phyloP scores from a whole-genome alignment of 2,888 invertebrate species.

The Caenorhabditis drosophilae region DNA sequence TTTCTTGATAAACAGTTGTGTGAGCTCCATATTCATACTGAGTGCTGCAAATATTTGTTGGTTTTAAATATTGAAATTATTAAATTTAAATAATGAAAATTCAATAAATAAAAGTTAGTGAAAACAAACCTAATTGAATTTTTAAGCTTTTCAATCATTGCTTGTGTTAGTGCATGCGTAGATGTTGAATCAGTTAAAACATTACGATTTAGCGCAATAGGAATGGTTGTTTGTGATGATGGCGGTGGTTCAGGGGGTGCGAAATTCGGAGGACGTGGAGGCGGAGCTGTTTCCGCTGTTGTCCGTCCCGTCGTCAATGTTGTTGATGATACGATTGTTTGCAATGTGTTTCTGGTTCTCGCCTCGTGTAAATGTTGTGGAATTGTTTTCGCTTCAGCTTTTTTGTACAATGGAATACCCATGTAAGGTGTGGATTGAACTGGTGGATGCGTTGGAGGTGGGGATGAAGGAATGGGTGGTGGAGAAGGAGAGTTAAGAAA shows the following conservation, averaged over 20 bases:
- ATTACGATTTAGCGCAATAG: conserved; percentile 3
- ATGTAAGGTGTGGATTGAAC: conserved; percentile 26
- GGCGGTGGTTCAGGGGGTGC: conserved; percentile 42
- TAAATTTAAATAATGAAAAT: no score
- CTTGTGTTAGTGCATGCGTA: conserved; percentile 35
- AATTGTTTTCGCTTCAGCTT: no score
- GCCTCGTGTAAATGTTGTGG: no score
- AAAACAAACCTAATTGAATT: conserved; percentile 3
- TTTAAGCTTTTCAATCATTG: conserved; percentile 35
- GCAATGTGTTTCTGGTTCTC: no score
- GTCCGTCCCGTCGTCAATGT: background rate
- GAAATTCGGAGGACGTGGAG: conserved; percentile 37
- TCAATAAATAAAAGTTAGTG: background rate
- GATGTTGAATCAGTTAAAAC: conserved; percentile 20
- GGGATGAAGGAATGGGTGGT: conserved; percentile 23
- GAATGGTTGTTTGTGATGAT: background rate
- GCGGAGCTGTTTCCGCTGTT: conserved; percentile 10
- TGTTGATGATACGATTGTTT: conserved; percentile 15
- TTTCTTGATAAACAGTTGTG: no score
- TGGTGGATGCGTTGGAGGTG: conserved; percentile 32
- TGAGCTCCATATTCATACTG: no score
- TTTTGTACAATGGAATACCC: conserved; percentile 34
- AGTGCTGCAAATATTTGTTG: no score
- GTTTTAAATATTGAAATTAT: no score
- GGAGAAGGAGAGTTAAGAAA: conserved; percentile 1